Evolutionary conservation across 2,113 vertebrate species (phyloP).

Genomic region (Tyto alba): DNA sequence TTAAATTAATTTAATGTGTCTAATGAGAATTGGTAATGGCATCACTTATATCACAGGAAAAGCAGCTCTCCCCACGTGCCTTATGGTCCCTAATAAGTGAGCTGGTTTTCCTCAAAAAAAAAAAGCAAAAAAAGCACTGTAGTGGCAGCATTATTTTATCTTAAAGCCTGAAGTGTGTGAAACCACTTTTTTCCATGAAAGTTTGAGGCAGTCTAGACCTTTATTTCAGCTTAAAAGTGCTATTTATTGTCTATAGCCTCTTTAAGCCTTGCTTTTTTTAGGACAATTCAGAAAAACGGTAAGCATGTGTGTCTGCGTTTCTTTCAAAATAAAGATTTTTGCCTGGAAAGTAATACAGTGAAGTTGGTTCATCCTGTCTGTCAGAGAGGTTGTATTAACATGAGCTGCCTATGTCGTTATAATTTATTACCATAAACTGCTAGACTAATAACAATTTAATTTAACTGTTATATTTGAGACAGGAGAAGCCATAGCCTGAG

Average conservation of each 20-base stretch:
- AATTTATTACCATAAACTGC: neutral
- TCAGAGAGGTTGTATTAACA: neutral
- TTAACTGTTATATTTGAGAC: neutral
- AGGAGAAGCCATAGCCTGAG: neutral
- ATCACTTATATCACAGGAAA: neutral
- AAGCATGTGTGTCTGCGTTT: rapidly evolving
- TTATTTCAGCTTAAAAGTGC: neutral
- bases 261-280: neutral
- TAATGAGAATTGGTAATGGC: neutral
- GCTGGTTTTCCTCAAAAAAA: neutral
- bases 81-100: neutral
- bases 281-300: neutral
- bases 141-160: neutral
- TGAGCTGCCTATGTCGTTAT: rapidly evolving
- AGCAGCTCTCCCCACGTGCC: neutral
- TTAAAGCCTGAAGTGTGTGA: neutral
- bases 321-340: neutral
- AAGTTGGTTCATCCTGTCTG: no score
- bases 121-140: no score
- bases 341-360: neutral
- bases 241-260: neutral
- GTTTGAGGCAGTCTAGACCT: neutral
- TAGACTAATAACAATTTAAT: neutral
- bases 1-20: neutral
- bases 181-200: neutral